Evolutionary conservation across 2,113 vertebrate species (phyloP).

Genomic region (Oryzias woworae): DNA sequence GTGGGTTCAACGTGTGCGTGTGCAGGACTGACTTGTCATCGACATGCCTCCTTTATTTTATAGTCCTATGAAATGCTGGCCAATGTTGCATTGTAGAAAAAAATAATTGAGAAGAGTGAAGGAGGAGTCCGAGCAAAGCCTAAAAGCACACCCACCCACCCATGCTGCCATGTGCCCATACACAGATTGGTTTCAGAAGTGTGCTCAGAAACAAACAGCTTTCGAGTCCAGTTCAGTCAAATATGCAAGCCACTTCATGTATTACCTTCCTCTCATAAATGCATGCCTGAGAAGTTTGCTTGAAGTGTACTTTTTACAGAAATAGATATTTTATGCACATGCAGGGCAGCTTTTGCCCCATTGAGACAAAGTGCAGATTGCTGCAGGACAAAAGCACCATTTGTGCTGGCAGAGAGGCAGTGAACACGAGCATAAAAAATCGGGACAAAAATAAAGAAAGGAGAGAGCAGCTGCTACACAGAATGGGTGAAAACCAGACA

Average conservation of each 20-base stretch:
- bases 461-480: constrained; percentile 17
- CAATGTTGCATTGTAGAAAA: constrained; percentile 15
- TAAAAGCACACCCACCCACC: constrained; percentile 5
- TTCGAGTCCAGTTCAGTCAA: constrained; percentile 3
- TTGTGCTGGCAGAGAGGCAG: constrained; percentile 17
- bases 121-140: constrained; percentile 21
- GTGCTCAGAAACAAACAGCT: constrained; percentile 7
- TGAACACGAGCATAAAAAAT: constrained; percentile 14
- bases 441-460: not conserved
- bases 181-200: not conserved
- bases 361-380: constrained; percentile 18
- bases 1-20: not conserved
- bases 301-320: not conserved
- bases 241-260: constrained; percentile 1
- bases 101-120: constrained; percentile 30
- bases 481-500: constrained; percentile 8
- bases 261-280: constrained; percentile 10
- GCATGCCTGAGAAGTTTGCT: not conserved
- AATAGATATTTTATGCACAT: constrained; percentile 27
- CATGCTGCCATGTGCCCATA: constrained; percentile 9
- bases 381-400: constrained; percentile 20
- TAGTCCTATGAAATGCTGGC: constrained; percentile 25
- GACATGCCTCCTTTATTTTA: constrained; percentile 23
- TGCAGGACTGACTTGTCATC: constrained; percentile 11
- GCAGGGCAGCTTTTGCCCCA: constrained; percentile 21